Conservation (phyloP, 2,888 invertebrate genomes). For the Apamea epomidion region DNA sequence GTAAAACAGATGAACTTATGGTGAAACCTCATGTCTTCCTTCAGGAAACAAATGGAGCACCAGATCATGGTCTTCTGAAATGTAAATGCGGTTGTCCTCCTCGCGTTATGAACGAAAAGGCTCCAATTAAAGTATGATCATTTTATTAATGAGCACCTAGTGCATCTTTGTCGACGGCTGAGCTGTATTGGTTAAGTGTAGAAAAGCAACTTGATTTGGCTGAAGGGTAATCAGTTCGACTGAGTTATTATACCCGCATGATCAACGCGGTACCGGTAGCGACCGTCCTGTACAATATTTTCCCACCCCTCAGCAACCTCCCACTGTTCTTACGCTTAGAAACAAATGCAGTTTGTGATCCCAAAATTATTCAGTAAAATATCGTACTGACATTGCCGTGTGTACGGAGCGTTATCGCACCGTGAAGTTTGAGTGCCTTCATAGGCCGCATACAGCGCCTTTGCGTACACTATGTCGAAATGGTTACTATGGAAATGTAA, state of each 20-base stretch:
- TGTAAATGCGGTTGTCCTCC: neutral
- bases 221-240: neutral
- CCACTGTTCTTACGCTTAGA: neutral
- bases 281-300: no score
- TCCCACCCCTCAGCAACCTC: no score
- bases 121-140: conserved; percentile 14
- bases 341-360: neutral
- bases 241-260: neutral
- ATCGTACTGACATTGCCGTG: neutral
- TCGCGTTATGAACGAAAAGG: neutral
- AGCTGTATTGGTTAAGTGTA: neutral
- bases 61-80: neutral
- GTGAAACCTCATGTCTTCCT: neutral
- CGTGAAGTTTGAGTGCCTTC: neutral
- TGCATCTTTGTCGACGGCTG: neutral
- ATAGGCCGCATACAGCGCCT: neutral
- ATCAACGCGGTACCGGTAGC: neutral
- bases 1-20: neutral
- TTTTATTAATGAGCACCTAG: conserved; percentile 4
- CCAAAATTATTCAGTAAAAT: neutral
- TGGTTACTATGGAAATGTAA: neutral
- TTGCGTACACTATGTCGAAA: neutral
- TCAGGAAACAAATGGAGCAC: neutral
- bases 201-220: neutral
- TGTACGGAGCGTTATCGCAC: neutral